Conservation (phyloP, 2,888 invertebrate genomes). For the Dione vanillae region DNA sequence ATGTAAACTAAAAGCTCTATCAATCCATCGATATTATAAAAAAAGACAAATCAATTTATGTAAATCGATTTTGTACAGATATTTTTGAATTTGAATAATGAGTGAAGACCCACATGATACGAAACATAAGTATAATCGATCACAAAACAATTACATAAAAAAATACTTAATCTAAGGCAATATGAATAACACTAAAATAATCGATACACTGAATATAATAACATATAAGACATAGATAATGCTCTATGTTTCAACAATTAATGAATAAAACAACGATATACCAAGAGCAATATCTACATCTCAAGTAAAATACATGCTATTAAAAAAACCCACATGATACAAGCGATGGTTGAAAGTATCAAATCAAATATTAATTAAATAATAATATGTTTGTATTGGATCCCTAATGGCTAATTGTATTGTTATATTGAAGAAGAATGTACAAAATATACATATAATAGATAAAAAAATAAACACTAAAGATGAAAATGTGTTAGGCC, state of each 20-base stretch:
- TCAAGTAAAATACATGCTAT: slow-evolving; percentile 65
- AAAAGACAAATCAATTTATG: background rate
- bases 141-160: slow-evolving; percentile 55
- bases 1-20: background rate
- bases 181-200: slow-evolving; percentile 39
- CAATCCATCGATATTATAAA: background rate
- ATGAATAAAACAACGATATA: slow-evolving; percentile 43
- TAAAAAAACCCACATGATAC: slow-evolving; percentile 84
- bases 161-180: slow-evolving; percentile 48
- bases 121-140: slow-evolving; percentile 53
- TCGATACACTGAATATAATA: slow-evolving; percentile 30
- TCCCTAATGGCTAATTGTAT: too few species aligned
- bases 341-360: slow-evolving; percentile 67
- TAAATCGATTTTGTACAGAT: background rate
- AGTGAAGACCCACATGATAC: slow-evolving; percentile 75
- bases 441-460: slow-evolving; percentile 9
- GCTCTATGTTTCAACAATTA: slow-evolving; percentile 44
- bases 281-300: slow-evolving; percentile 63
- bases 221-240: slow-evolving; percentile 38
- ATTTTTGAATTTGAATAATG: slow-evolving; percentile 56
- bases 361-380: slow-evolving; percentile 50
- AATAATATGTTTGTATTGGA: slow-evolving; percentile 4
- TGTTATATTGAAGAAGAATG: slow-evolving; percentile 1
- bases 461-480: background rate
- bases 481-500: slow-evolving; percentile 10